Evolutionary conservation across 1,140 invertebrate genomes (phyloP).

Genomic region (Ips typographus): DNA sequence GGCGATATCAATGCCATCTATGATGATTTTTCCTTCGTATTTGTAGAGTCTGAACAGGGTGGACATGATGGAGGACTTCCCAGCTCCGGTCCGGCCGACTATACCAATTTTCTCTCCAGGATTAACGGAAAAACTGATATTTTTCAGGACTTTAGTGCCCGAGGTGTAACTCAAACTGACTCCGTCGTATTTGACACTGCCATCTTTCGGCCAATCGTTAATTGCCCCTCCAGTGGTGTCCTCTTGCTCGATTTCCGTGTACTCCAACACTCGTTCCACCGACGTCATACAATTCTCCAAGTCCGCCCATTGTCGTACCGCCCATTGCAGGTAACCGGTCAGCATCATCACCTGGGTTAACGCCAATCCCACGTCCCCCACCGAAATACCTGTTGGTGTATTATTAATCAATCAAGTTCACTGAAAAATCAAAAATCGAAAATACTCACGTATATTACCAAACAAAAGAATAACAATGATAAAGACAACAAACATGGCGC

Average conservation of each 20-base stretch:
- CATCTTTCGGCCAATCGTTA: conserved; percentile 69
- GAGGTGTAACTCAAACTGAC: conserved; percentile 66
- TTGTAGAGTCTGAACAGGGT: conserved; percentile 67
- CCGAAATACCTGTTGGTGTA: conserved; percentile 48
- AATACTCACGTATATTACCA: conserved; percentile 28
- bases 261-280: conserved; percentile 76
- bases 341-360: conserved; percentile 63
- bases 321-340: conserved; percentile 65
- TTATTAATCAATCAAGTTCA: not conserved
- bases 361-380: conserved; percentile 62
- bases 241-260: conserved; percentile 70
- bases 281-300: conserved; percentile 79
- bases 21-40: conserved; percentile 57
- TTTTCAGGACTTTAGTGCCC: conserved; percentile 69
- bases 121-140: conserved; percentile 65
- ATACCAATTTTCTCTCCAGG: conserved; percentile 71
- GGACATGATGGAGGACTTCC: conserved; percentile 78
- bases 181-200: conserved; percentile 68
- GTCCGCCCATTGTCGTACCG: conserved; percentile 63
- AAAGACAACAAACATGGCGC: conserved; percentile 45
- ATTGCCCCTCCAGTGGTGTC: conserved; percentile 53
- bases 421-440: not conserved
- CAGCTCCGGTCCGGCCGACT: conserved; percentile 79
- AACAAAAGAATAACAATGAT: conserved; percentile 32
- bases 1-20: conserved; percentile 54